Percentiles rank a stretch among this genome's conserved stretches.
Conservation (phyloP, 2,113 vertebrate species). For the Ovis aries region DNA sequence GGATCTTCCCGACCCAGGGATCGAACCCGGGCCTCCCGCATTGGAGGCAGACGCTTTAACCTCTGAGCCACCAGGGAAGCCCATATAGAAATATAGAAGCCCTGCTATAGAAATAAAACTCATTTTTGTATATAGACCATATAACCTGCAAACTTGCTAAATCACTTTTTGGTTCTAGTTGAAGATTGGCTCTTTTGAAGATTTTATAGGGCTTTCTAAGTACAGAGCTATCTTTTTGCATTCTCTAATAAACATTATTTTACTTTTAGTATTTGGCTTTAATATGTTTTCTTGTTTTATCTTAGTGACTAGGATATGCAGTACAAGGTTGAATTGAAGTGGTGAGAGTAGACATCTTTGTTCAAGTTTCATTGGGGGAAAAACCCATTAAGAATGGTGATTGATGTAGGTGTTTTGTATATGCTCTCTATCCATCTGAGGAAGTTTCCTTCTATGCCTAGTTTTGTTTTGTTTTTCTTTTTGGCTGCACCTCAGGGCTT, state of each 20-base stretch:
- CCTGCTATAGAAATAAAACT: not conserved
- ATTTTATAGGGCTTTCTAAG: not conserved
- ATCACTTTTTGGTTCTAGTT: not conserved
- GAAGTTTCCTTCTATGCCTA: not conserved
- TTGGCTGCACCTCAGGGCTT: not conserved
- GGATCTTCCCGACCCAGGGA: too few relatives aligned
- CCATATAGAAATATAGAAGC: too few relatives aligned
- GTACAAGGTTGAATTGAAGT: not conserved
- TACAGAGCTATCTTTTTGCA: not conserved
- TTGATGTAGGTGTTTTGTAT: not conserved
- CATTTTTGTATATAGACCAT: not conserved
- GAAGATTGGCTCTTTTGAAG: not conserved
- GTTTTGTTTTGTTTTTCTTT: not conserved
- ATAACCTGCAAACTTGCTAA: not conserved
- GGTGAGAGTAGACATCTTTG: not conserved
- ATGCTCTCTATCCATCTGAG: not conserved
- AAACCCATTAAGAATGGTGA: not conserved
- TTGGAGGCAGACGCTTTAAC: too few relatives aligned
- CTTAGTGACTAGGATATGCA: not conserved
- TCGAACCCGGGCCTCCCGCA: accelerated
- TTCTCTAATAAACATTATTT: not conserved
- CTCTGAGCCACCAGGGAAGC: too few relatives aligned
- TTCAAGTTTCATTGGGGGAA: not conserved
- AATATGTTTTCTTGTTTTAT: not conserved
- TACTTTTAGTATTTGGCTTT: not conserved